Conservation (phyloP, 2,888 invertebrate genomes). For the Trachelus troglodyta region DNA sequence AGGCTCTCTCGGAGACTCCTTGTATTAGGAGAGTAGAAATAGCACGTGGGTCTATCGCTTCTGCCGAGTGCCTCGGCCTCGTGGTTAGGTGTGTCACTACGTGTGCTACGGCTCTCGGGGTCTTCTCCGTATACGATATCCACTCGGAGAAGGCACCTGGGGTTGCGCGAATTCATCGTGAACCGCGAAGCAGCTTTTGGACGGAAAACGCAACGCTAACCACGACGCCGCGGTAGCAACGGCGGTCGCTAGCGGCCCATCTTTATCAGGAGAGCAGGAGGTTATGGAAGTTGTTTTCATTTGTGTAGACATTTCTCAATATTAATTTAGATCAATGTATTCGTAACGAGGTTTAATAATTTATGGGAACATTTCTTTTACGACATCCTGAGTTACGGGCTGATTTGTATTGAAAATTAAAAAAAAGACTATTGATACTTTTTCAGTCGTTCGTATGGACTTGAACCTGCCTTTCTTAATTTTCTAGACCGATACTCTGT, state of each 20-base stretch:
- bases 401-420: not conserved
- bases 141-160: not conserved
- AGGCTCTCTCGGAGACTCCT: constrained; percentile 53
- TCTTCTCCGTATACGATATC: not conserved
- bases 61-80: not conserved
- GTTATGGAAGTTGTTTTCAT: not conserved
- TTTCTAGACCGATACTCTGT: not conserved
- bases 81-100: not conserved
- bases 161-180: not conserved
- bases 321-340: not conserved
- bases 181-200: not conserved
- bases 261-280: constrained; percentile 17
- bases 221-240: constrained; percentile 50
- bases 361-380: not conserved
- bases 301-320: not conserved
- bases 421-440: not conserved
- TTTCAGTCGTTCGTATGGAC: not conserved
- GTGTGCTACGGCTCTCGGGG: not conserved
- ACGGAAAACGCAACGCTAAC: constrained; percentile 27
- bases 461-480: not conserved
- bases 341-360: not conserved
- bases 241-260: constrained; percentile 49
- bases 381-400: not conserved
- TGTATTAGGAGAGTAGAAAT: constrained; percentile 42
- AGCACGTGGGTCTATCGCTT: constrained; percentile 15